Base-by-base conservation (phyloP, 1,140 invertebrate species). In the Heliconius himera region DNA sequence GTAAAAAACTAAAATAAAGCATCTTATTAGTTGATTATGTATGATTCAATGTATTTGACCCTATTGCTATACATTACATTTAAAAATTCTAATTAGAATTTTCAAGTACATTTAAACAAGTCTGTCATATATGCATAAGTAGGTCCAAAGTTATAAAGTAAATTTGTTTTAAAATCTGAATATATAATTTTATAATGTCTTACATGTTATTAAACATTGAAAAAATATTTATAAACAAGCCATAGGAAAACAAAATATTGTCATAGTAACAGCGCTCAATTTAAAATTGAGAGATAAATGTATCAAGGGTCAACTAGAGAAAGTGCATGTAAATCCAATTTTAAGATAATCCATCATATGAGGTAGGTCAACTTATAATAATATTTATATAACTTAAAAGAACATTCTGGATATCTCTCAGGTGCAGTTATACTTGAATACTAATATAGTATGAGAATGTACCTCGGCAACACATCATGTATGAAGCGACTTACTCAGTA, bases 341-440 rank as follows among this genome's bases (percentile, higher is more conserved):
- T 71, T 26, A 38, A 60, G 79, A 80, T 80, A 76, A 80, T 76
- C 74, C 79, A 3, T 49, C 33, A 74, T 78, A 74, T 82, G 78
- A 84, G 81, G 81, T 84, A 84, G 82, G 82, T 84, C 82, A 79
- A 33, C 29, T 29, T 80, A 73, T 73, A 80, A 80, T 70, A 81
- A 83, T 76, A 84, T 82, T 82, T 79, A 75, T 76, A 70, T 74
- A 75, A 81, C 54, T 78, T 38, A 78, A 41, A 22, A 73, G 56
- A 82, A 82, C 49, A 49, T 82, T 81, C 76, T 81, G 73, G 80
- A 74, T 77, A 75, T 51, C 11, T 66, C 70, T 74, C 73, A 78
- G 76, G 66, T 75, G 70, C 71, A 66, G 4, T 29, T 8, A 29
- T 18, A 66, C 60, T 66, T 66, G 22, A 13, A 29, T 66, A 29